Conservation (phyloP, 2,888 invertebrate species). For the Dascillus cervinus region DNA sequence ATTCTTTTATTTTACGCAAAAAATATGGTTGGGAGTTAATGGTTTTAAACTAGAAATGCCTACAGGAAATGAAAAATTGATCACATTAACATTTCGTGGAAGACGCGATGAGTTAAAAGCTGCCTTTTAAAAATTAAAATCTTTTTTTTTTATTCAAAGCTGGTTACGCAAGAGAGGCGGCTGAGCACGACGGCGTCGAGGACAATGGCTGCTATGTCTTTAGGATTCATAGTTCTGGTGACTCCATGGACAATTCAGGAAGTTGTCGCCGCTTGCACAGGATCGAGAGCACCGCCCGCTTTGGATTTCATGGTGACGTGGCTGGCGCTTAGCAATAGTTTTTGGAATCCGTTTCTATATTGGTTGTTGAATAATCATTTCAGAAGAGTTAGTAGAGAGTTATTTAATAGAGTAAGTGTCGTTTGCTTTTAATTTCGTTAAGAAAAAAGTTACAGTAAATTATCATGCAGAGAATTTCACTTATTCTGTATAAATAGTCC, state of each 20-base stretch:
- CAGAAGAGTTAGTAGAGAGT: slow-evolving; percentile 68
- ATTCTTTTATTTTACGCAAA: too few species aligned
- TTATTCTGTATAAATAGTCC: too few species aligned
- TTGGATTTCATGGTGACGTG: slow-evolving; percentile 81
- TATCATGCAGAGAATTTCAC: too few species aligned
- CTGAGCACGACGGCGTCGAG: slow-evolving; percentile 74
- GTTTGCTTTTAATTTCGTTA: neutral
- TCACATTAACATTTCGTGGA: too few species aligned
- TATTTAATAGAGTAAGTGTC: slow-evolving; percentile 65
- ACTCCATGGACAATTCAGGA: slow-evolving; percentile 89
- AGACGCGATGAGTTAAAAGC: too few species aligned
- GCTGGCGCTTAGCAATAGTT: slow-evolving; percentile 80
- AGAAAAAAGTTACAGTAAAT: too few species aligned
- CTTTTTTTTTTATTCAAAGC: slow-evolving; percentile 35
- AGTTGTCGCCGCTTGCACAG: slow-evolving; percentile 84
- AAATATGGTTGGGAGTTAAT: too few species aligned
- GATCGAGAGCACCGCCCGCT: slow-evolving; percentile 71
- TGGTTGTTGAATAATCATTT: slow-evolving; percentile 84
- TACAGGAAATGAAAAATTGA: too few species aligned
- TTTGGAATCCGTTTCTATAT: slow-evolving; percentile 86
- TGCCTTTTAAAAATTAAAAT: too few species aligned
- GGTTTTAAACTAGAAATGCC: too few species aligned
- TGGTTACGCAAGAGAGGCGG: slow-evolving; percentile 57
- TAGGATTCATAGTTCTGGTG: slow-evolving; percentile 85
- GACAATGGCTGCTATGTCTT: slow-evolving; percentile 87